phyloP scores from a whole-genome alignment of 92 coral and sea anemone species.

The Galaxea fascicularis region DNA sequence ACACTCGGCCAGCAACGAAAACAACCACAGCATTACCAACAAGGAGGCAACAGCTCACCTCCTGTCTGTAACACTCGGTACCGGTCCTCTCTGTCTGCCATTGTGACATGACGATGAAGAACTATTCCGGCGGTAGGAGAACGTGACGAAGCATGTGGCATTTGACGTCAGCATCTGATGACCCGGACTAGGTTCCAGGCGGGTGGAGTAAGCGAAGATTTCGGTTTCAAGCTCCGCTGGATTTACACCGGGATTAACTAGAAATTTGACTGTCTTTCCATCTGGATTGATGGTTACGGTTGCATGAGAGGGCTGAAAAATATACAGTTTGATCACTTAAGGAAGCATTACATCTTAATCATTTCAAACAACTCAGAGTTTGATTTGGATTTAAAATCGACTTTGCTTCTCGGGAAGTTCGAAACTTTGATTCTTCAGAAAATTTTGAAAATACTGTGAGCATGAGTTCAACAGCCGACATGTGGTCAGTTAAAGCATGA shows the following conservation, averaged over 20 bases:
- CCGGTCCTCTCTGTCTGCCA: conserved; percentile 55
- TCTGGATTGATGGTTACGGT: conserved; percentile 78
- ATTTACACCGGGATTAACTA: conserved; percentile 42
- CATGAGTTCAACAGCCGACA: no score
- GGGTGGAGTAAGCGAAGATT: conserved; percentile 69
- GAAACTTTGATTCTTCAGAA: no score
- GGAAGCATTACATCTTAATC: no score
- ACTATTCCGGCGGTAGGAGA: conserved; percentile 27
- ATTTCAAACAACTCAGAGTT: no score
- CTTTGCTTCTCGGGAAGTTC: no score
- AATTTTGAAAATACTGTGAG: no score
- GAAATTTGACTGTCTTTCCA: conserved; percentile 71
- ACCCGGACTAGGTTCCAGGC: conserved; percentile 50
- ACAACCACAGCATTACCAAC: not conserved
- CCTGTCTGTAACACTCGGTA: conserved; percentile 55
- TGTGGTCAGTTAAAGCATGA: no score
- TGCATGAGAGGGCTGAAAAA: conserved; percentile 74
- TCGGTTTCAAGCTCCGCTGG: conserved; percentile 54
- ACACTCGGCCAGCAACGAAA: no score
- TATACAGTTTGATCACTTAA: not conserved
- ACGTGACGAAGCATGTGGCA: conserved; percentile 36
- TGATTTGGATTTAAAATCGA: no score
- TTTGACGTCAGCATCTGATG: conserved; percentile 56
- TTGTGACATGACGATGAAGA: conserved; percentile 44
- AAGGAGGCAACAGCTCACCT: conserved; percentile 40